A percentile compares a stretch with the other conserved stretches of the same genome.
phyloP scores from a whole-genome alignment of 2,888 invertebrate genomes.

The Synanthedon myopaeformis region DNA sequence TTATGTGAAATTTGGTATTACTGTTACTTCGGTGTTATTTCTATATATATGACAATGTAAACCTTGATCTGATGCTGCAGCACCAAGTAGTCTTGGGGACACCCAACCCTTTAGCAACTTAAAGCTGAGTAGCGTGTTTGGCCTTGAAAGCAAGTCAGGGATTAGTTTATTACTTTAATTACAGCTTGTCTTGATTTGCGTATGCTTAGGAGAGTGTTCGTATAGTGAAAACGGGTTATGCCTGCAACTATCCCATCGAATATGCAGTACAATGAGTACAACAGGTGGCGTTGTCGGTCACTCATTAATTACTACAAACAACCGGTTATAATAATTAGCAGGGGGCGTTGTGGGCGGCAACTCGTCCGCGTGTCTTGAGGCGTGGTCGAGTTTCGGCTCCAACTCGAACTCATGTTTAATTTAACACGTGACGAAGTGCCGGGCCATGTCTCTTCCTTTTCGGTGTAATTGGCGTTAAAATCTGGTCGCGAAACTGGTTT shows the following conservation, averaged over 20 bases:
- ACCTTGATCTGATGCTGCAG: no score
- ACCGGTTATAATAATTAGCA: slow-evolving; percentile 68
- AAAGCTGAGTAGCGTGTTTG: no score
- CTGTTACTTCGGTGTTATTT: no score
- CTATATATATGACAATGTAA: no score
- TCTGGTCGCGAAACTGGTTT: neutral
- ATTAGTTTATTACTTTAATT: no score
- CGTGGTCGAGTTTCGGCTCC: slow-evolving; percentile 36
- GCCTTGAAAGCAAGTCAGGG: no score
- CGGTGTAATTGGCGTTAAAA: neutral
- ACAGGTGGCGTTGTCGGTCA: slow-evolving; percentile 53
- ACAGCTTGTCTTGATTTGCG: no score
- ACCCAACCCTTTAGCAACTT: no score
- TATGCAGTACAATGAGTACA: slow-evolving; percentile 10
- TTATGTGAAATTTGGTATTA: no score
- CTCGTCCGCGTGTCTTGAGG: slow-evolving; percentile 19
- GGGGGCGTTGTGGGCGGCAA: slow-evolving; percentile 56
- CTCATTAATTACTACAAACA: slow-evolving; percentile 57
- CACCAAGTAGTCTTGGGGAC: no score
- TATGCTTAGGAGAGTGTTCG: neutral
- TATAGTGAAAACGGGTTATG: neutral
- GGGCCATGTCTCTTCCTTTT: neutral
- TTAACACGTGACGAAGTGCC: slow-evolving; percentile 22
- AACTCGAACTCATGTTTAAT: slow-evolving; percentile 22
- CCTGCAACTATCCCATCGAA: neutral